Percentiles rank a stretch among this genome's conserved stretches.
Evolutionary conservation across 2,888 invertebrate genomes (phyloP).

Genomic region (Encarsia formosa): DNA sequence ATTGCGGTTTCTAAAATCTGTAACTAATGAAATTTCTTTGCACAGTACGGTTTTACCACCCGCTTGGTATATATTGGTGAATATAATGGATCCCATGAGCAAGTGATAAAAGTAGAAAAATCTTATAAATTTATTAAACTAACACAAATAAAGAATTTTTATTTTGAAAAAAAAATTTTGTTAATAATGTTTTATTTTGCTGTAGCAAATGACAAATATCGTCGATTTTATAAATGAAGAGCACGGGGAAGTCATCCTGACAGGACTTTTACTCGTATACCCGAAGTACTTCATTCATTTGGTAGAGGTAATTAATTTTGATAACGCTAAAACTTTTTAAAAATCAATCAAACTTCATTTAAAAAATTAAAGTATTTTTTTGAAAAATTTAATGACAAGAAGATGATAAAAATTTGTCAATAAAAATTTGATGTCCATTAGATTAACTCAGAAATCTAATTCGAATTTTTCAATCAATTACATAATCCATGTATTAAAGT

Average conservation of each 20-base stretch:
- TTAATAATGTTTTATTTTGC: too few species aligned
- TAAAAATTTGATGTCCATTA: too few species aligned
- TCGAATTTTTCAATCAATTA: neutral
- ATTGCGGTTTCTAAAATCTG: neutral
- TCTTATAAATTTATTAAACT: too few species aligned
- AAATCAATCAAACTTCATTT: too few species aligned
- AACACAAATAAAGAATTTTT: too few species aligned
- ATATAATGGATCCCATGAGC: conserved; percentile 27
- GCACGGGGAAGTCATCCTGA: conserved; percentile 26
- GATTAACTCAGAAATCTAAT: too few species aligned
- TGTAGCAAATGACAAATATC: conserved; percentile 32
- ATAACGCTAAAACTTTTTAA: too few species aligned
- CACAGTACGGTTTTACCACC: conserved; percentile 33
- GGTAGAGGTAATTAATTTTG: too few species aligned
- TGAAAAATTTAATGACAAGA: too few species aligned
- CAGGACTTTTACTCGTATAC: conserved; percentile 39
- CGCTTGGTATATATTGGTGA: conserved; percentile 37
- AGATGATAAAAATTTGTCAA: too few species aligned
- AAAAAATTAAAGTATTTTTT: too few species aligned
- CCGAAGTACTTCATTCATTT: conserved; percentile 37
- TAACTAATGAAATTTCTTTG: conserved; percentile 2
- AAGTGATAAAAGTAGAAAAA: conserved; percentile 35
- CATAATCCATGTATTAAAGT: neutral
- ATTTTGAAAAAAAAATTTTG: too few species aligned
- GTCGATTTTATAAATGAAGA: conserved; percentile 31